A percentile compares a stretch with the other conserved stretches of the same genome.
Evolutionary conservation across 2,888 invertebrate species (phyloP).

Genomic region (Gymnocheta viridis): DNA sequence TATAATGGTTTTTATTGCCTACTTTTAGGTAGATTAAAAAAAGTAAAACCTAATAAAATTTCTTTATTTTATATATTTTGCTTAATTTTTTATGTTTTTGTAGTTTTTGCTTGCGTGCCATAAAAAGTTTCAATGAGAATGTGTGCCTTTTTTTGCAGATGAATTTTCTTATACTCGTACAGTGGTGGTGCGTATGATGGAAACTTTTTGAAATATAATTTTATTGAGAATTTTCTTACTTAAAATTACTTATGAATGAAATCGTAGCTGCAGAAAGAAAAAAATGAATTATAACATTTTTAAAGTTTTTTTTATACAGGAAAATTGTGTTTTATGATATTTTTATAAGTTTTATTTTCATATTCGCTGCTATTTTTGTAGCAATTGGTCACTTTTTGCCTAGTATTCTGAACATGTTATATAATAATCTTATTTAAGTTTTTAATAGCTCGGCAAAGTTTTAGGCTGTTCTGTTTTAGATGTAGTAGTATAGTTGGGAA

Average conservation of each 20-base stretch:
- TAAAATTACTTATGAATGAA: too few relatives aligned
- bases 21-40: constrained; percentile 66
- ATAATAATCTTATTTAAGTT: constrained; percentile 23
- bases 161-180: background rate
- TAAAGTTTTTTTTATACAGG: too few relatives aligned
- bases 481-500: background rate
- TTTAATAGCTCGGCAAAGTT: constrained; percentile 37
- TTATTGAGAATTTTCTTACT: too few relatives aligned
- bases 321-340: too few relatives aligned
- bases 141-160: background rate
- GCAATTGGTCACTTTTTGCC: background rate
- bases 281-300: too few relatives aligned
- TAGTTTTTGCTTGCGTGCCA: constrained; percentile 42
- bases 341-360: too few relatives aligned
- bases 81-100: background rate
- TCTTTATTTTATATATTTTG: constrained; percentile 21
- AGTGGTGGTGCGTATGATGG: background rate
- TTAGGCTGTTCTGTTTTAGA: constrained; percentile 32
- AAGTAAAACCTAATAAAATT: constrained; percentile 20
- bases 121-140: background rate
- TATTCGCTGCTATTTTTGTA: too few relatives aligned
- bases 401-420: background rate
- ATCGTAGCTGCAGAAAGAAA: too few relatives aligned
- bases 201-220: background rate
- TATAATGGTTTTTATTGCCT: constrained; percentile 66